A percentile compares a stretch with the other conserved stretches of the same genome.
phyloP scores from a whole-genome alignment of 2,888 invertebrate species.

The Drosophila mimetica region DNA sequence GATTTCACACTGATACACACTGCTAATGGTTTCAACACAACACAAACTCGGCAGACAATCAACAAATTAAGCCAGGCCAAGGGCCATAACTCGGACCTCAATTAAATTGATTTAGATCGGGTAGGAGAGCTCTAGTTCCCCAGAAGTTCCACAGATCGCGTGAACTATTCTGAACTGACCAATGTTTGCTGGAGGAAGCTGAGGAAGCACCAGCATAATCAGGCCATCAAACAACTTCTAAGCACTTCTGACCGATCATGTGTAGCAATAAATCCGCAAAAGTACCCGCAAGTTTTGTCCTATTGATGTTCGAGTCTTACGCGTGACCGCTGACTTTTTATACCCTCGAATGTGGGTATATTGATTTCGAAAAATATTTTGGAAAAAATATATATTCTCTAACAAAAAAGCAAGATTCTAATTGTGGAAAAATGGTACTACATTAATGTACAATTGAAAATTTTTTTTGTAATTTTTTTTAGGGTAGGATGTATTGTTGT shows the following conservation, averaged over 20 bases:
- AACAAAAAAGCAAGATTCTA: not conserved
- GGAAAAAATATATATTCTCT: not conserved
- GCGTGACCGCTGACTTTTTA: constrained; percentile 68
- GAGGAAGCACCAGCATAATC: constrained; percentile 48
- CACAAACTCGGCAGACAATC: constrained; percentile 48
- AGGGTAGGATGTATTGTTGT: no score
- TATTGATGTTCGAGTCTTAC: constrained; percentile 28
- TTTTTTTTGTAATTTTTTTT: no score
- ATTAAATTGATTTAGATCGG: constrained; percentile 78
- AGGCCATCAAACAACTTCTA: constrained; percentile 14
- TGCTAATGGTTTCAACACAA: constrained; percentile 18
- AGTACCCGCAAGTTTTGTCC: constrained; percentile 63
- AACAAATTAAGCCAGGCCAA: constrained; percentile 66
- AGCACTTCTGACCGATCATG: constrained; percentile 53
- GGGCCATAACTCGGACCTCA: constrained; percentile 64
- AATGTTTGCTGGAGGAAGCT: constrained; percentile 4
- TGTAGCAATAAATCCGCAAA: constrained; percentile 72
- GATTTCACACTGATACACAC: constrained; percentile 51
- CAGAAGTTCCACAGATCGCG: constrained; percentile 8
- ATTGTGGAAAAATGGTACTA: no score
- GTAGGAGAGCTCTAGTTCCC: constrained; percentile 33
- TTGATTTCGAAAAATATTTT: not conserved
- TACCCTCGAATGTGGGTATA: constrained; percentile 27
- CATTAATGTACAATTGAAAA: no score
- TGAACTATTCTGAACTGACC: constrained; percentile 37